phyloP scores from a whole-genome alignment of 30 jellyfish, hydroid and myxozoan genomes.

The Cassiopea xamachana region DNA sequence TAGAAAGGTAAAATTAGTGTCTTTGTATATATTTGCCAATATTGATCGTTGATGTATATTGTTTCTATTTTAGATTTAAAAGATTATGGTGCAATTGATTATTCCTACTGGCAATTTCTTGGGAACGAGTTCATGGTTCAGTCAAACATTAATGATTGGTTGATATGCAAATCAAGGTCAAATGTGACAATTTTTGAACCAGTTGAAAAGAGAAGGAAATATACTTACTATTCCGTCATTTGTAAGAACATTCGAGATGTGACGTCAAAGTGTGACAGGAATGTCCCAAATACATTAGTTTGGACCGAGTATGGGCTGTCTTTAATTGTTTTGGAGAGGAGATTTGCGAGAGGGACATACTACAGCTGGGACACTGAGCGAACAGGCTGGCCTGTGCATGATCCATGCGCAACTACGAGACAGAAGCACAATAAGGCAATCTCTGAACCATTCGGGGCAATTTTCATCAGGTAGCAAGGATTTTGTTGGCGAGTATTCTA shows the following conservation, averaged over 20 bases:
- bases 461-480: constrained; percentile 62
- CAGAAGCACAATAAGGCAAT: constrained; percentile 73
- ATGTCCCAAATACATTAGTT: constrained; percentile 72
- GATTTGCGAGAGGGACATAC: constrained; percentile 78
- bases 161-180: constrained; percentile 72
- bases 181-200: constrained; percentile 74
- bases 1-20: too few species aligned
- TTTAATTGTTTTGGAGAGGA: constrained; percentile 49
- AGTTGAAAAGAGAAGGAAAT: constrained; percentile 37
- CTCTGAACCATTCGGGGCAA: constrained; percentile 72
- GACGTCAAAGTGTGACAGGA: constrained; percentile 72
- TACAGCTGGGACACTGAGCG: constrained; percentile 82
- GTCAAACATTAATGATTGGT: constrained; percentile 84
- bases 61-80: constrained; percentile 26
- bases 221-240: constrained; percentile 41
- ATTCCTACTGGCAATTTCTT: constrained; percentile 75
- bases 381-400: constrained; percentile 87
- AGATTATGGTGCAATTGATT: constrained; percentile 82
- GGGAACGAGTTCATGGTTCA: constrained; percentile 83
- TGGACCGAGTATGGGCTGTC: constrained; percentile 91
- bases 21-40: too few species aligned
- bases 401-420: constrained; percentile 80
- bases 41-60: too few species aligned
- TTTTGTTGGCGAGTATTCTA: neutral
- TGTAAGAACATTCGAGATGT: constrained; percentile 79